Percentiles rank a stretch among this genome's conserved stretches.
phyloP scores from a whole-genome alignment of 1,140 invertebrate genomes.

The Phenacoccus solenopsis region DNA sequence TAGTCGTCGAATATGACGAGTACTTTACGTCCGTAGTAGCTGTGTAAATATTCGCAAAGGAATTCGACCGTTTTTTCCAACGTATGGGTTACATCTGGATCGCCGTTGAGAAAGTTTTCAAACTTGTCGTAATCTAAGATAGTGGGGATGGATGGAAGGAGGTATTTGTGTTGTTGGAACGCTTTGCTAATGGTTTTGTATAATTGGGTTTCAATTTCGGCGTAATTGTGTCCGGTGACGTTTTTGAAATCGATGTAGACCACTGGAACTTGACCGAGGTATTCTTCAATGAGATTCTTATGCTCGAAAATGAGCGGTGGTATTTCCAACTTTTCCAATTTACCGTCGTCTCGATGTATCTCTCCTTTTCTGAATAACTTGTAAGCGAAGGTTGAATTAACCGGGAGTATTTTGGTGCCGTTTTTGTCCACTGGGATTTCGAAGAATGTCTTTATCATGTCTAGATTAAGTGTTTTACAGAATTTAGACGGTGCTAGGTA shows the following conservation, averaged over 20 bases:
- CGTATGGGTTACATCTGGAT: background rate
- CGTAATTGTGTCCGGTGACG: background rate
- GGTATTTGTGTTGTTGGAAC: too few relatives aligned
- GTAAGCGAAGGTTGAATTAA: background rate
- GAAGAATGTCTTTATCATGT: slow-evolving; percentile 8
- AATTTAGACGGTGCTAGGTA: background rate
- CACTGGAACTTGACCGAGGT: background rate
- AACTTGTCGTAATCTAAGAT: background rate
- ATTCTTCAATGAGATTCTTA: background rate
- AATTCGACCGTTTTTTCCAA: background rate
- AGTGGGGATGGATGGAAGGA: background rate
- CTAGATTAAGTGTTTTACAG: background rate
- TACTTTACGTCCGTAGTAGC: background rate
- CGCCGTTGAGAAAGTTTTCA: background rate
- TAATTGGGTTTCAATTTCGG: background rate
- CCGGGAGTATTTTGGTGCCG: background rate
- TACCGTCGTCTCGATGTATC: background rate
- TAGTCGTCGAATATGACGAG: background rate
- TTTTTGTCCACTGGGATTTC: background rate
- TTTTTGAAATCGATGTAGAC: background rate
- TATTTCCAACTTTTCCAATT: background rate
- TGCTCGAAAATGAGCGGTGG: background rate
- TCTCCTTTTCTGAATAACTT: background rate
- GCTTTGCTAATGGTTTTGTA: background rate
- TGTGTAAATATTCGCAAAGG: background rate